Evolutionary conservation across 1,140 invertebrate genomes (phyloP).

Genomic region (Aplysia californica): DNA sequence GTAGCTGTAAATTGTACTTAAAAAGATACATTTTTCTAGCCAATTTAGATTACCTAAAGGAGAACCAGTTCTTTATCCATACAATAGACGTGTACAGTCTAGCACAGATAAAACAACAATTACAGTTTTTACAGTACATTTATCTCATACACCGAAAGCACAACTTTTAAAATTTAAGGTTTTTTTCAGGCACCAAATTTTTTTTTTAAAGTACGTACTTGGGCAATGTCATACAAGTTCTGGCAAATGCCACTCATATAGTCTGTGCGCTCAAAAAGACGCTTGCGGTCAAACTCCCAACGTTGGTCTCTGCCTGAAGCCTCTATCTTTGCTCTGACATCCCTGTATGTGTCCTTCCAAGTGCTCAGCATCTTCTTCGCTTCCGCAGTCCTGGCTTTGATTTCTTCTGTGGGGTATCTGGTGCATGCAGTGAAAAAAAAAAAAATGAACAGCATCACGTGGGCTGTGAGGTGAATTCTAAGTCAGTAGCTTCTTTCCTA

Average conservation of each 20-base stretch:
- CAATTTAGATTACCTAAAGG: too few relatives aligned
- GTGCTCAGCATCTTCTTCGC: slow-evolving; percentile 75
- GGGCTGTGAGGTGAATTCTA: neutral
- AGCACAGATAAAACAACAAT: too few relatives aligned
- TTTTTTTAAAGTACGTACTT: slow-evolving; percentile 67
- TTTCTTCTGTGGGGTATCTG: slow-evolving; percentile 68
- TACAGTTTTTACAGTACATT: too few relatives aligned
- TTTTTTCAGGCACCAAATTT: too few relatives aligned
- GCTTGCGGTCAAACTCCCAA: slow-evolving; percentile 90
- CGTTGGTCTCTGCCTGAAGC: slow-evolving; percentile 81
- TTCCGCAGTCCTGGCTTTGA: slow-evolving; percentile 63
- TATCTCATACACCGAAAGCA: too few relatives aligned
- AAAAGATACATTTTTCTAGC: too few relatives aligned
- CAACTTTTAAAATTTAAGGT: too few relatives aligned
- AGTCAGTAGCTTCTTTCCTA: neutral
- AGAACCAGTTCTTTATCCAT: too few relatives aligned
- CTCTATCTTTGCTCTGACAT: slow-evolving; percentile 84
- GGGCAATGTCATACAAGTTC: slow-evolving; percentile 80
- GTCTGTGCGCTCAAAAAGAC: slow-evolving; percentile 84
- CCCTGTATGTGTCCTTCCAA: slow-evolving; percentile 77
- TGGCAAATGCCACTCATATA: slow-evolving; percentile 83
- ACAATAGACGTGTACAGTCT: too few relatives aligned
- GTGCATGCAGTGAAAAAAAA: slow-evolving; percentile 41
- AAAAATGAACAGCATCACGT: slow-evolving; percentile 16
- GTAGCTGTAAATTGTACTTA: too few relatives aligned